These are phyloP conservation scores for Magallana ariakensis DNA, from an alignment of 1,140 invertebrate species.

Conservation along the genomic window DNA sequence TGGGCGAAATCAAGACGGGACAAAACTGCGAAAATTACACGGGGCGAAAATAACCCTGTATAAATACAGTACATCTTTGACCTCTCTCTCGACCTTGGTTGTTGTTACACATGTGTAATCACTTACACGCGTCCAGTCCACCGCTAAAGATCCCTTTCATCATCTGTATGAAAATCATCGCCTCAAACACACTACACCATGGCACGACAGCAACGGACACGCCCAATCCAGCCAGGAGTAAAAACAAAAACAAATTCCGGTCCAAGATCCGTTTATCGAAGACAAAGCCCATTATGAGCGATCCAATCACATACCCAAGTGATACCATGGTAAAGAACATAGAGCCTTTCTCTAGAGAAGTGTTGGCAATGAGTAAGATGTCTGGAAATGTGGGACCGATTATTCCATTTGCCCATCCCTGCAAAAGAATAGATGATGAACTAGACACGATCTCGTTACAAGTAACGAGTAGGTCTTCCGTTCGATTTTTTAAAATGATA, in stretches of 20 bases:
- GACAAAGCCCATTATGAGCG: conserved; percentile 62
- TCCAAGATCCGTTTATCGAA: conserved; percentile 65
- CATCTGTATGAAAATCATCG: conserved; percentile 63
- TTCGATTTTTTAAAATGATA: too few species aligned
- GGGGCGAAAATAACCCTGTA: too few species aligned
- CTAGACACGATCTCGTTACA: too few species aligned
- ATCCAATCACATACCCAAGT: conserved; percentile 66
- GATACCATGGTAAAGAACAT: conserved; percentile 64
- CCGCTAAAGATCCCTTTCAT: conserved; percentile 70
- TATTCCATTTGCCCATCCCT: conserved; percentile 75
- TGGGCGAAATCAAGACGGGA: too few species aligned
- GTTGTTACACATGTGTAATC: background rate
- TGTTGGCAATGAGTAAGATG: conserved; percentile 68
- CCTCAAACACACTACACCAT: conserved; percentile 58
- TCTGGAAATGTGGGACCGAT: conserved; percentile 76
- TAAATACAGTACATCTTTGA: too few species aligned
- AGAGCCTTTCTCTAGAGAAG: conserved; percentile 62
- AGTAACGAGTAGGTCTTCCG: too few species aligned
- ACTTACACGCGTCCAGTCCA: conserved; percentile 73
- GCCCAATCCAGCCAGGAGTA: conserved; percentile 56
- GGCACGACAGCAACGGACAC: conserved; percentile 60
- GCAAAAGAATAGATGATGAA: conserved; percentile 12
- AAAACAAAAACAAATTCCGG: conserved; percentile 57
- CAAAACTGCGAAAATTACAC: too few species aligned
- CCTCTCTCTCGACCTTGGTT: too few species aligned